Evolutionary conservation across 2,888 invertebrate genomes (phyloP), one percentile per base, ranked within the genome.

Genomic region (Trissolcus japonicus): DNA sequence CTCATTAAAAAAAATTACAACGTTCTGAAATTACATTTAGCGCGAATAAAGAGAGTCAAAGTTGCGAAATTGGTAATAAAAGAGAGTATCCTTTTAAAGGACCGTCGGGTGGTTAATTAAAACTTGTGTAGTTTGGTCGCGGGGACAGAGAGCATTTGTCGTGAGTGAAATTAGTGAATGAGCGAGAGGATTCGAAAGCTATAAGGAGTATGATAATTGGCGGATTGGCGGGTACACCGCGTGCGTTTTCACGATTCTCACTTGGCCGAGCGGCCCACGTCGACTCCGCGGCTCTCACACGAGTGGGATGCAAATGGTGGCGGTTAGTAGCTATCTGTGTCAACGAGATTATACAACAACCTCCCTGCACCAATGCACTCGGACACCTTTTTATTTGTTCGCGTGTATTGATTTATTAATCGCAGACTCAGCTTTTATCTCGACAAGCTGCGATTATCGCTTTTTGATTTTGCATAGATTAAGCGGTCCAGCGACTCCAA

Each of bases 261-360:
- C 59, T 69, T 50, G 21, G 14, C n/a, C 14, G 4, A 55, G 9
- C 75, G 40, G 54, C 68, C 68, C 75, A 68, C 75, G 59, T 51
- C 48, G 57, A 50, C 48, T 29, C 40, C 67, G 43, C 51, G 61
- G 14, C 40, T 67, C 69, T 62, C 66, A 48, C 48, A 69, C 55
- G 61, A 69, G 76, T 67, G 74, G 76, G 76, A 75, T 69, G 71
- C 67, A 78, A 78, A 76, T 76, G 72, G 69, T 75, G 66, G 74
- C 77, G 60, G 76, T 65, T 73, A 69, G 67, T 53, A 66, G 75
- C 73, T 80, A 80, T 82, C 80, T 80, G 80, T 82, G 82, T 82
- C 82, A 81, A 80, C 79, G 80, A 80, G 81, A 82, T 82, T 82
- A 82, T 82, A 80, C 81, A 80, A 80, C 79, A 76, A 59, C 77